Evolutionary conservation across 2,888 invertebrate genomes (phyloP).

Genomic region (Monopis laevigella): DNA sequence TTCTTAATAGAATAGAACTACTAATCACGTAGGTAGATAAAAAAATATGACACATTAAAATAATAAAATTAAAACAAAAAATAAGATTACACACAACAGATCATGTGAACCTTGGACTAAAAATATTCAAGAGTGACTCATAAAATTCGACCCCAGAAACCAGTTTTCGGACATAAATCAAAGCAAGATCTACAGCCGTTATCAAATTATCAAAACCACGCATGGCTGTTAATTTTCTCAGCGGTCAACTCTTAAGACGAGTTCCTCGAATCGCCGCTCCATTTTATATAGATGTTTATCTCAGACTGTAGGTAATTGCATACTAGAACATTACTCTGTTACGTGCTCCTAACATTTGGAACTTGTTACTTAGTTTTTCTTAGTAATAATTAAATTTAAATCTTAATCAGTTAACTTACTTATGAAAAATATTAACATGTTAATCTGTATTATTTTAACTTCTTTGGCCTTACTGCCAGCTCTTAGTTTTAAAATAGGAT

Average conservation of each 20-base stretch:
- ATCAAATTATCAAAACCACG: conserved; percentile 66
- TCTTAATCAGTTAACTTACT: too few relatives aligned
- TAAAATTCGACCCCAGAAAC: conserved; percentile 22
- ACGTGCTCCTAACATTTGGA: conserved; percentile 22
- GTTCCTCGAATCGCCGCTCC: conserved; percentile 49
- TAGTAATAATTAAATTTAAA: too few relatives aligned
- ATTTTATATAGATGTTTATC: conserved; percentile 41
- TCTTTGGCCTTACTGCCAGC: too few relatives aligned
- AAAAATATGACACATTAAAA: too few relatives aligned
- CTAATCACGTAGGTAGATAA: too few relatives aligned
- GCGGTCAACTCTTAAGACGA: conserved; percentile 58
- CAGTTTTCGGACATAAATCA: conserved; percentile 54
- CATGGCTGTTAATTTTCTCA: conserved; percentile 56
- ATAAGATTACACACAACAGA: conserved; percentile 24
- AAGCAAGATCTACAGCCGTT: conserved; percentile 42
- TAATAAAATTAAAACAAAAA: too few relatives aligned
- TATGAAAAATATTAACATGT: too few relatives aligned
- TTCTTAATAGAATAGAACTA: too few relatives aligned
- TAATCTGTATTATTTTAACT: too few relatives aligned
- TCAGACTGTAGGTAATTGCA: conserved; percentile 40
- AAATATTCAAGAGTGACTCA: conserved; percentile 37
- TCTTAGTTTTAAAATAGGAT: too few relatives aligned
- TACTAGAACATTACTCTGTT: conserved; percentile 46
- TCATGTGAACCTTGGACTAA: conserved; percentile 47
- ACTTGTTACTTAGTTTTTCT: too few relatives aligned